These are phyloP conservation scores for Tenthredo mesomela DNA, from an alignment of 2,888 invertebrate genomes.

Conservation along the genomic window DNA sequence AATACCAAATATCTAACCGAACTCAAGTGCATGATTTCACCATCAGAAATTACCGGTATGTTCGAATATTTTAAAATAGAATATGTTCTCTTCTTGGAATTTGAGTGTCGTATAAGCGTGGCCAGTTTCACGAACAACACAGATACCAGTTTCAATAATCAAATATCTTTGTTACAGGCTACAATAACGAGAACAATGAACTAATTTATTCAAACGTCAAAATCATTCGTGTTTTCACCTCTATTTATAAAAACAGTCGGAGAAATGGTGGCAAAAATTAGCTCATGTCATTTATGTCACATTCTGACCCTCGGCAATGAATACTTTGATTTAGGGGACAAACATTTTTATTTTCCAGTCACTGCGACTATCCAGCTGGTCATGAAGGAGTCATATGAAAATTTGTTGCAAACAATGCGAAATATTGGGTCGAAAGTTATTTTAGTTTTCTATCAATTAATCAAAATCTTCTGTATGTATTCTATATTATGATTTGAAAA, in stretches of 20 bases:
- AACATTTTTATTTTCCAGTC: neutral
- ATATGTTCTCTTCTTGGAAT: neutral
- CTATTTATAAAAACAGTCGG: neutral
- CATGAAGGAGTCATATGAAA: neutral
- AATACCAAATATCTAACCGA: neutral
- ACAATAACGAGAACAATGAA: constrained; percentile 8
- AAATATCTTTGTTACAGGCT: neutral
- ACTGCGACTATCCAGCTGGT: neutral
- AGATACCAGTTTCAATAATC: constrained; percentile 9
- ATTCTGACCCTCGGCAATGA: neutral
- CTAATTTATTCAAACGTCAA: neutral
- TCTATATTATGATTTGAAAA: neutral
- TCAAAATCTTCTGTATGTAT: neutral
- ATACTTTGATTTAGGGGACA: neutral
- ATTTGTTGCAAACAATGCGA: neutral
- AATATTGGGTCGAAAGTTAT: neutral
- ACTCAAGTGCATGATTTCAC: neutral
- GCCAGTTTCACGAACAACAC: neutral
- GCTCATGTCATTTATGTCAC: neutral
- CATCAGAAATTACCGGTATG: neutral
- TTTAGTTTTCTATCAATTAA: neutral
- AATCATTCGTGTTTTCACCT: neutral
- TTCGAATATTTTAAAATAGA: neutral
- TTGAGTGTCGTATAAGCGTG: neutral
- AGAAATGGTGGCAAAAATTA: neutral